A percentile compares a stretch with the other conserved stretches of the same genome.
Evolutionary conservation across 1,140 invertebrate species (phyloP).

Genomic region (Neodiprion pinetum): DNA sequence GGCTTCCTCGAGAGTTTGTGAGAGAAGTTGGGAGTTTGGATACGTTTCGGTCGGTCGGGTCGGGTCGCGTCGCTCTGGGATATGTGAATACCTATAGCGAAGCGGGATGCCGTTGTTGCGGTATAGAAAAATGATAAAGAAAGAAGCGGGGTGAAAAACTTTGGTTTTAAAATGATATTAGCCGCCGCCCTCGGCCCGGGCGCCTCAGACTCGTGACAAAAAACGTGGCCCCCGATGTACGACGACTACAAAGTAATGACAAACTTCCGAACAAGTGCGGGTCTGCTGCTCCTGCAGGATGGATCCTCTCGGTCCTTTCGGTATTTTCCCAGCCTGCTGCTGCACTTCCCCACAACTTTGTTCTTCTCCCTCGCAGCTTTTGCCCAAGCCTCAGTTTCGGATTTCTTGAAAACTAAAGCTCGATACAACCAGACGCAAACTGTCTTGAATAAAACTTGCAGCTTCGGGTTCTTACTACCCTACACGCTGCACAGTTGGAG

Average conservation of each 20-base stretch:
- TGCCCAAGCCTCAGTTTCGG: neutral
- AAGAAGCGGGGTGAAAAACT: slow-evolving; percentile 47
- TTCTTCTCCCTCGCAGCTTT: neutral
- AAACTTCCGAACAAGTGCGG: slow-evolving; percentile 49
- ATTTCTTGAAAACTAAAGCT: slow-evolving; percentile 2
- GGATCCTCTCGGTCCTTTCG: neutral
- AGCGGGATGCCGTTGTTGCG: too few relatives aligned
- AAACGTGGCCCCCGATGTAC: slow-evolving; percentile 33
- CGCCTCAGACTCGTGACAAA: slow-evolving; percentile 8
- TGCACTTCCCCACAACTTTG: neutral
- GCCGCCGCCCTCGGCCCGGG: slow-evolving; percentile 17
- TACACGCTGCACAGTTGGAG: too few relatives aligned
- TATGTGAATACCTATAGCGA: slow-evolving; percentile 5
- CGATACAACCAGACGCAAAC: neutral
- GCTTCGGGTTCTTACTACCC: neutral
- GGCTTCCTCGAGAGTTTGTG: neutral
- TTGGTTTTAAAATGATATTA: slow-evolving; percentile 58
- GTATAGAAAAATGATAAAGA: slow-evolving; percentile 49
- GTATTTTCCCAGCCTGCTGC: neutral
- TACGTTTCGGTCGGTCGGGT: neutral
- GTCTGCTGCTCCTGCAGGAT: slow-evolving; percentile 13
- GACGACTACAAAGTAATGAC: slow-evolving; percentile 47
- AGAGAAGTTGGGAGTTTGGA: too few relatives aligned
- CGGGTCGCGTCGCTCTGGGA: neutral
- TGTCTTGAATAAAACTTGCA: neutral